Evolutionary conservation across 2,113 vertebrate genomes (phyloP).

Genomic region (Scalopus aquaticus): DNA sequence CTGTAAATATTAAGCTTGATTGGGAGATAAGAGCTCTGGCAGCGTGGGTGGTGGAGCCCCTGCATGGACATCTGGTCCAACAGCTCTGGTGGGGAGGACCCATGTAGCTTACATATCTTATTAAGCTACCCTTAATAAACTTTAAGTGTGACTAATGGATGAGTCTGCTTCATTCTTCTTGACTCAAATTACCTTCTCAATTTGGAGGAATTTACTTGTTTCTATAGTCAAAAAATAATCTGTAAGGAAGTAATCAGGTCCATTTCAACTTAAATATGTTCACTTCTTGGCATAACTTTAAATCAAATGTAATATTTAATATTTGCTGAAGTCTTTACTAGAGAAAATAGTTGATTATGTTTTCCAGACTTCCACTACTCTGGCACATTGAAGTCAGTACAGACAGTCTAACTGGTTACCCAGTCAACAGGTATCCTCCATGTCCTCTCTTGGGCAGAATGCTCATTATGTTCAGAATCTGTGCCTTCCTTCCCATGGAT

Average conservation of each 20-base stretch:
- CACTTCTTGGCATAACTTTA: neutral
- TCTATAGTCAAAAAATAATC: neutral
- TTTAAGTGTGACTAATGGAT: too few relatives aligned
- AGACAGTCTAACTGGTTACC: neutral
- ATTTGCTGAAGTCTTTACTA: neutral
- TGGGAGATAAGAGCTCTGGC: too few relatives aligned
- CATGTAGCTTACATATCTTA: too few relatives aligned
- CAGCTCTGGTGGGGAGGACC: too few relatives aligned
- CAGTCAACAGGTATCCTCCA: neutral
- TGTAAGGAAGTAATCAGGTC: neutral
- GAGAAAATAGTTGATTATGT: neutral
- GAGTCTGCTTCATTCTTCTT: too few relatives aligned
- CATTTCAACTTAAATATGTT: neutral
- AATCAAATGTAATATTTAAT: neutral
- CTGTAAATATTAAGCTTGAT: too few relatives aligned
- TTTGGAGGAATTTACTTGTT: too few relatives aligned
- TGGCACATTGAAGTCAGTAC: neutral
- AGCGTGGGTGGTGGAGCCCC: too few relatives aligned
- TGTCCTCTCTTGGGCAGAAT: neutral
- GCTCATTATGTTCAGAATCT: neutral
- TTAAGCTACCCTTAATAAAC: too few relatives aligned
- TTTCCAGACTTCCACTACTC: neutral
- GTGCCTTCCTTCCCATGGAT: rapidly evolving
- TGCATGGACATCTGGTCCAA: too few relatives aligned
- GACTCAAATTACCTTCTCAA: too few relatives aligned